phyloP scores from a whole-genome alignment of 2,797 vertebrate genomes.

The Chromis chromis region DNA sequence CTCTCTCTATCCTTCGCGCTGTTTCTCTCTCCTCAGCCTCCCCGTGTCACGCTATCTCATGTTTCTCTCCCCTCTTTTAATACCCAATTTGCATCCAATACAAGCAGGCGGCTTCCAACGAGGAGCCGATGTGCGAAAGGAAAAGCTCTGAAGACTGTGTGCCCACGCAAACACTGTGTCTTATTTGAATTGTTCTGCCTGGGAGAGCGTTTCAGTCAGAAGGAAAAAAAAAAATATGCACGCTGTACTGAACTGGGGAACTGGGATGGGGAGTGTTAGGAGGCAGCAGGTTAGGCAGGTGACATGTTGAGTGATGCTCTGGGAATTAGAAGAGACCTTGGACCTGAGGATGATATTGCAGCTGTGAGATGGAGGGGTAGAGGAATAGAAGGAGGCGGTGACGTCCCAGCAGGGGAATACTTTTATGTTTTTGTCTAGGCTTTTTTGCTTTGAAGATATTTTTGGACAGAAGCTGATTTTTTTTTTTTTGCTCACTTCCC shows the following conservation, averaged over 20 bases:
- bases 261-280: constrained; percentile 25
- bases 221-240: not conserved
- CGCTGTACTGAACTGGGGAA: not conserved
- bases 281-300: constrained; percentile 54
- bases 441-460: constrained; percentile 37
- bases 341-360: constrained; percentile 39
- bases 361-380: constrained; percentile 37
- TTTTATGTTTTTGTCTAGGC: constrained; percentile 52
- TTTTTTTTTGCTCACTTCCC: constrained; percentile 9
- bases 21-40: constrained; percentile 62
- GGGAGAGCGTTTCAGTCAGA: constrained; percentile 39
- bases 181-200: constrained; percentile 58
- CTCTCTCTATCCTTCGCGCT: constrained; percentile 66
- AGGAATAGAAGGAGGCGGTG: constrained; percentile 14
- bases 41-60: constrained; percentile 67
- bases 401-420: constrained; percentile 56
- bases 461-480: constrained; percentile 7
- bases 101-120: constrained; percentile 67
- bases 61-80: constrained; percentile 75
- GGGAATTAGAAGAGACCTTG: constrained; percentile 55
- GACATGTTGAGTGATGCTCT: constrained; percentile 53
- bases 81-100: constrained; percentile 82
- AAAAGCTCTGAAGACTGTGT: constrained; percentile 59
- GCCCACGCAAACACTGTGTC: constrained; percentile 59
- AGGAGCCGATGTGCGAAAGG: constrained; percentile 59